Evolutionary conservation across 35 echinoderm and acorn worm genomes (phyloP), one percentile per base, ranked within the genome.

Genomic region (Diadema setosum): DNA sequence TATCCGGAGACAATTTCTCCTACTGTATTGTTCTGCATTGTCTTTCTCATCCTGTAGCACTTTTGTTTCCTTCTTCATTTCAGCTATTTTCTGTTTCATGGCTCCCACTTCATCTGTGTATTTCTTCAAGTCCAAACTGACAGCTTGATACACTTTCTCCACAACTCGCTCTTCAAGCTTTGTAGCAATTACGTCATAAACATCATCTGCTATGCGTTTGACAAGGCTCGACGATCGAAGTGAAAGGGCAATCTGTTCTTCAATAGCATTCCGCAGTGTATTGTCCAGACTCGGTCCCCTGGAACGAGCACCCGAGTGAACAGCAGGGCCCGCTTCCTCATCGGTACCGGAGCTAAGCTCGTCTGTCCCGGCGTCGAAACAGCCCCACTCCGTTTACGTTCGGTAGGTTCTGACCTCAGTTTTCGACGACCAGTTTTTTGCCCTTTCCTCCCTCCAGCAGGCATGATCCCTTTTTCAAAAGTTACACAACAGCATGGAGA

Each of bases 1-100:
- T n/a, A 81, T 36, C 25, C 87, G 74, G 5, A 89, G 20, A 43
- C 87, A 81, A 58, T 82, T 89, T 39, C 75, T 35, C 15, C 69
- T 42, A 42, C 63, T 75, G 27, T 88, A 80, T 40, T 88, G 86
- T 41, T 81, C 58, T 11, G 56, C 46, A 5, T 70, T 55, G 32
- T 89, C 87, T 43, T 74, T 73, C 26, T 36, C 25, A 18, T 4
- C 67, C 6, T 74, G 67, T 39, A 74, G 1, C 1, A 29, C 18
- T 4, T 73, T 73, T 36, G 34, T 73, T 73, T 73, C 5, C 65
- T 73, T 5, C 34, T 73, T 36, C 65, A 73, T 74, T 74, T 74
- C 67, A 34, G 65, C 3, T 32, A 82, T 82, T 82, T 52, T 52
- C n/a, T 52, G 48, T 11, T n/a, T 9, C 48, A 52, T 52, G 9